Evolutionary conservation across 2,797 vertebrate genomes (phyloP), one percentile per base, ranked within the genome.

Genomic region (Poeciliopsis presidionis): DNA sequence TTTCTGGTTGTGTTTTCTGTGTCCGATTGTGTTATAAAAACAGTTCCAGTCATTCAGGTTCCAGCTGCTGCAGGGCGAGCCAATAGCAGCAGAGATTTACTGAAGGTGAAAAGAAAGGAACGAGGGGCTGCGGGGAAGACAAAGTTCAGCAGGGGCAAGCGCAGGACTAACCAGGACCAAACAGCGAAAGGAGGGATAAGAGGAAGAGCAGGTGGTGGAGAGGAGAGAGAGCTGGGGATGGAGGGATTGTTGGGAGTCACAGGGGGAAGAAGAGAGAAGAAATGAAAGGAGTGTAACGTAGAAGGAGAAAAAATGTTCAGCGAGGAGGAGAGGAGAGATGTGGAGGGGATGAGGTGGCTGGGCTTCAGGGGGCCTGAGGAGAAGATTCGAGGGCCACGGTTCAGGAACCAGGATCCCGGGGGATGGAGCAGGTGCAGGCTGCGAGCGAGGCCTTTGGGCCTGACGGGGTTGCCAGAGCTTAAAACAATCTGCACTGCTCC

Each of bases 351-450:
- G 81, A 75, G 82, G 76, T 70, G 96, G 96, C 94, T 96, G 96
- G 85, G 90, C 88, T 70, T 59, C 79, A 25, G 53, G 28, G 86
- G 90, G 92, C 89, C 87, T 75, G 75, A 88, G 96, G 97, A 97
- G 86, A 84, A 91, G 87, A 97, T 96, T 95, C 94, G 86, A 88
- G 89, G 91, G 96, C 97, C 97, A 97, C 95, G 98, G 97, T 98
- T 98, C 97, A 98, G 97, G 97, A 97, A 96, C 96, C 96, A 84
- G 87, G 92, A 94, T 98, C 97, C 97, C 97, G 85, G 91, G 97
- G 97, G 97, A 97, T 92, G 96, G 96, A 98, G 97, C 98, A 99
- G 98, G 97, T 99, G 98, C 97, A 96, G 95, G 95, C 97, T 99
- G 96, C 93, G 94, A 98, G 97, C 96, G 92, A 97, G 96, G 97